Evolutionary conservation across 2,888 invertebrate species (phyloP).

Genomic region (Psylliodes chrysocephalus): DNA sequence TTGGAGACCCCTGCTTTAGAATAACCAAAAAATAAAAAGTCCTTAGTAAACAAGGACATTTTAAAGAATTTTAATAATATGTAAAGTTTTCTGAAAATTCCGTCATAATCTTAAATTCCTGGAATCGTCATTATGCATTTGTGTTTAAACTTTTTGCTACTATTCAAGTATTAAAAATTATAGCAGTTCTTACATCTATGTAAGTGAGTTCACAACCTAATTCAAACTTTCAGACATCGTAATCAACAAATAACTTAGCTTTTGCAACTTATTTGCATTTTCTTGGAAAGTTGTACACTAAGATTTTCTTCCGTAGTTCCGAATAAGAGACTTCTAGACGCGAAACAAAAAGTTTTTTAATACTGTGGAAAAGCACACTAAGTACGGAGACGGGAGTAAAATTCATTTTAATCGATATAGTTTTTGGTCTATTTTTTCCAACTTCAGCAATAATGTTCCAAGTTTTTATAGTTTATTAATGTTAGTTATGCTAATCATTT

Average conservation of each 20-base stretch:
- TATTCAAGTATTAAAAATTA: slow-evolving; percentile 25
- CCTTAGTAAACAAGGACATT: not conserved
- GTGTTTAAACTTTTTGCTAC: slow-evolving; percentile 12
- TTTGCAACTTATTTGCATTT: slow-evolving; percentile 30
- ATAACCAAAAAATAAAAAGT: too few species aligned
- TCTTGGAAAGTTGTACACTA: slow-evolving; percentile 22
- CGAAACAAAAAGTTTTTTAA: slow-evolving; percentile 32
- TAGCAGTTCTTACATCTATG: slow-evolving; percentile 24
- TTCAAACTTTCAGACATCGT: slow-evolving; percentile 30
- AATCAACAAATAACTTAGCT: slow-evolving; percentile 32
- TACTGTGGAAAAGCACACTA: slow-evolving; percentile 5
- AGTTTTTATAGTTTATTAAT: not conserved
- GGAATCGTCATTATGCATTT: slow-evolving; percentile 18
- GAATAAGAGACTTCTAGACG: slow-evolving; percentile 12
- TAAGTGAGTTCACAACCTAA: slow-evolving; percentile 28
- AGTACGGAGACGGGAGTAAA: not conserved
- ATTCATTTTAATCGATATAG: slow-evolving; percentile 6
- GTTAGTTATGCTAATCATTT: not conserved
- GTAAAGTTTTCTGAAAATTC: slow-evolving; percentile 10
- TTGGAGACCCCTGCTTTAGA: too few species aligned
- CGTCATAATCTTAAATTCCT: slow-evolving; percentile 15
- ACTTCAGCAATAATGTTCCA: not conserved
- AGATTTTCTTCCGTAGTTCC: slow-evolving; percentile 16
- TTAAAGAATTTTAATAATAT: slow-evolving; percentile 6
- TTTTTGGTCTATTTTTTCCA: not conserved